phyloP scores from a whole-genome alignment of 1,140 invertebrate genomes.

The Drosophila auraria region DNA sequence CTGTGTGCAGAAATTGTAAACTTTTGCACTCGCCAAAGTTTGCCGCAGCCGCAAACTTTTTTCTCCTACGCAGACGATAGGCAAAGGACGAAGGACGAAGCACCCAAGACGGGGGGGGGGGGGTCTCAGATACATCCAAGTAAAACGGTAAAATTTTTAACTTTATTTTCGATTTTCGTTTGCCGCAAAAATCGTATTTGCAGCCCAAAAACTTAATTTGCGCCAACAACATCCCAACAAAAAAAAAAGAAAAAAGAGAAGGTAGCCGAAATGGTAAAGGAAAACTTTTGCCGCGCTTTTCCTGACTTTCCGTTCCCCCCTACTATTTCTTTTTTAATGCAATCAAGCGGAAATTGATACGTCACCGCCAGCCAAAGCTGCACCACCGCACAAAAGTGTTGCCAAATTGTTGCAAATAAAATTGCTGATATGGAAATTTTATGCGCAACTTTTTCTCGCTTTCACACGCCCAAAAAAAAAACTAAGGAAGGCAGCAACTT shows the following conservation, averaged over 20 bases:
- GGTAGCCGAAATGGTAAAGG: slow-evolving; percentile 1
- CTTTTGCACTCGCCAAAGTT: slow-evolving; percentile 77
- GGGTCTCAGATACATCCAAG: slow-evolving; percentile 13
- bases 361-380: slow-evolving; percentile 64
- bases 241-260: neutral
- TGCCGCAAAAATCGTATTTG: slow-evolving; percentile 82
- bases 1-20: slow-evolving; percentile 73
- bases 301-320: neutral
- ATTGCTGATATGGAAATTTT: slow-evolving; percentile 82
- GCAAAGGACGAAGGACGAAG: neutral
- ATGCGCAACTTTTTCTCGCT: slow-evolving; percentile 61
- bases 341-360: slow-evolving; percentile 83
- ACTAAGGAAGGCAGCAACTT: slow-evolving; percentile 8
- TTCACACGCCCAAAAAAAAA: slow-evolving; percentile 32
- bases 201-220: slow-evolving; percentile 79
- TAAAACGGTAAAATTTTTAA: slow-evolving; percentile 78
- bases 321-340: slow-evolving; percentile 65
- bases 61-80: slow-evolving; percentile 1
- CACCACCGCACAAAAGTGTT: slow-evolving; percentile 62
- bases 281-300: slow-evolving; percentile 50
- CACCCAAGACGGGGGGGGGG: neutral
- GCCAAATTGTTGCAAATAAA: slow-evolving; percentile 83
- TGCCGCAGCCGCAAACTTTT: slow-evolving; percentile 57
- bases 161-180: slow-evolving; percentile 83
- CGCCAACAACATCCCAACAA: slow-evolving; percentile 40